phyloP scores from a whole-genome alignment of 2,888 invertebrate species.

The Poecilus cupreus region DNA sequence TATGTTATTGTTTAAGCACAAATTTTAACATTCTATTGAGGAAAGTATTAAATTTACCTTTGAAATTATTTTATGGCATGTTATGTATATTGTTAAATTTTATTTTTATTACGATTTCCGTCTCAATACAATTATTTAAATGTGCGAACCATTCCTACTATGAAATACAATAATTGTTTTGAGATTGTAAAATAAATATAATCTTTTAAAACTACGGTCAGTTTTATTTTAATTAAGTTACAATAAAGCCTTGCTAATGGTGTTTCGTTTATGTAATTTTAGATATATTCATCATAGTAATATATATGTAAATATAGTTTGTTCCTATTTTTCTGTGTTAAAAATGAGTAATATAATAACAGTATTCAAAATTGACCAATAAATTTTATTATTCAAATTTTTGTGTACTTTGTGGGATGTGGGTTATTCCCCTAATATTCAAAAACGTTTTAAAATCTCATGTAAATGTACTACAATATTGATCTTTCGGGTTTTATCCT shows the following conservation, averaged over 20 bases:
- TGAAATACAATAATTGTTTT: slow-evolving; percentile 11
- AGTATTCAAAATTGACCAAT: slow-evolving; percentile 55
- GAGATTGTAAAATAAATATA: slow-evolving; percentile 18
- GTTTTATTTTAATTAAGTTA: slow-evolving; percentile 13
- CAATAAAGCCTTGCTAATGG: slow-evolving; percentile 20
- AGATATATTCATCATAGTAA: slow-evolving; percentile 47
- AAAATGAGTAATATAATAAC: slow-evolving; percentile 16
- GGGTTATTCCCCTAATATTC: slow-evolving; percentile 40
- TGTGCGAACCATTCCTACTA: slow-evolving; percentile 9
- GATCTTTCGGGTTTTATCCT: slow-evolving; percentile 71
- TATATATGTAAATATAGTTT: slow-evolving; percentile 38
- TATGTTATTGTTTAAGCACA: slow-evolving; percentile 38
- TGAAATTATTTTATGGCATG: slow-evolving; percentile 37
- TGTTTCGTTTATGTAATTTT: slow-evolving; percentile 29
- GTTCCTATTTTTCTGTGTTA: slow-evolving; percentile 52
- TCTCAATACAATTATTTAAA: slow-evolving; percentile 32
- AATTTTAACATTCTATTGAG: slow-evolving; percentile 20
- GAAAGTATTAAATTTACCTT: slow-evolving; percentile 24
- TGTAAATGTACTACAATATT: slow-evolving; percentile 67
- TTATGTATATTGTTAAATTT: slow-evolving; percentile 53
- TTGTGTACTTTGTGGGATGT: slow-evolving; percentile 17
- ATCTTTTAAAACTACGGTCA: slow-evolving; percentile 29
- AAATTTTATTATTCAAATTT: slow-evolving; percentile 45
- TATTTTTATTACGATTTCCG: slow-evolving; percentile 30
- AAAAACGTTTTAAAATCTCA: slow-evolving; percentile 45